Conservation (phyloP, 1,140 invertebrate species). For the Magallana angulata region DNA sequence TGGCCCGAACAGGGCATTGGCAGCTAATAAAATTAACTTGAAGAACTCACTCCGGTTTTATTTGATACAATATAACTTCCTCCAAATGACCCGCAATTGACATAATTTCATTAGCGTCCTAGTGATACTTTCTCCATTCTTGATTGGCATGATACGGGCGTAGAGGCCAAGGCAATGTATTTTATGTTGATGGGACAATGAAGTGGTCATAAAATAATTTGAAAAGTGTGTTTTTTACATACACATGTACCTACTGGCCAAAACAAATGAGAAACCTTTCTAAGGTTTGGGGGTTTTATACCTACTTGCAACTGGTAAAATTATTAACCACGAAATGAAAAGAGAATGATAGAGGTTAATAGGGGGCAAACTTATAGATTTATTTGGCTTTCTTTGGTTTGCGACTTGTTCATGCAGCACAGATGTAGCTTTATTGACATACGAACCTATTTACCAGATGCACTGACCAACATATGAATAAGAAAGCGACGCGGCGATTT, state of each 20-base stretch:
- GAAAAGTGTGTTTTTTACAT: no score
- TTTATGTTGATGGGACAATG: not conserved
- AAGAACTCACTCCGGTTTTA: constrained; percentile 1
- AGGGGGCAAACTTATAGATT: no score
- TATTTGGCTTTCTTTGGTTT: not conserved
- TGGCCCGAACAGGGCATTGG: not conserved
- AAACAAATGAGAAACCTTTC: no score
- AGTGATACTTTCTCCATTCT: not conserved
- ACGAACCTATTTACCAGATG: not conserved
- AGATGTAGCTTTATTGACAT: not conserved
- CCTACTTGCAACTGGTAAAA: no score
- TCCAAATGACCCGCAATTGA: constrained; percentile 17
- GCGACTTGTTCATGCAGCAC: not conserved
- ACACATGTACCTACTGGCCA: no score
- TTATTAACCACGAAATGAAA: no score
- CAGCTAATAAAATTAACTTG: constrained; percentile 33
- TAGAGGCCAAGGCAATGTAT: not conserved
- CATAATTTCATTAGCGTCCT: constrained; percentile 3
- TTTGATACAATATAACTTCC: constrained; percentile 3
- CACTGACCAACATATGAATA: not conserved
- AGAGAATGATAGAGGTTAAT: no score
- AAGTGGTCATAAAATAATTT: no score
- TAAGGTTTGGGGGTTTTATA: no score
- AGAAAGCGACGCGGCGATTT: not conserved
- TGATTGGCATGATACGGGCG: constrained; percentile 4